Conservation (phyloP, 2,113 vertebrate species). For the Oryzias curvinotus region DNA sequence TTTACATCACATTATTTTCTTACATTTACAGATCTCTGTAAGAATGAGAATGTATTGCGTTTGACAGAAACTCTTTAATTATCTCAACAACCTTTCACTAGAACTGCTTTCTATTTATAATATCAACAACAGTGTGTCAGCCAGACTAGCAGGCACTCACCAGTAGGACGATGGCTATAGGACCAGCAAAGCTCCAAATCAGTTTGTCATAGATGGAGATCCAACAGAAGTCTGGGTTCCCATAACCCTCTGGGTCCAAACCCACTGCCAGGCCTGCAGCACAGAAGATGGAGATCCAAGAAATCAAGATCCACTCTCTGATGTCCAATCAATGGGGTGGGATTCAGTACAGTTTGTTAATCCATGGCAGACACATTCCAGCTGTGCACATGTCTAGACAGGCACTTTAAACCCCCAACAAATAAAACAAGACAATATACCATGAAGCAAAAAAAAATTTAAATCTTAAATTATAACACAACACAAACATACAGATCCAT, state of each 20-base stretch:
- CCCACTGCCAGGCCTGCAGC: conserved; percentile 89
- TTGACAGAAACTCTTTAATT: not conserved
- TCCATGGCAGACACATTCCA: not conserved
- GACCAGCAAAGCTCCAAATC: conserved; percentile 97
- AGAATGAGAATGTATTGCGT: not conserved
- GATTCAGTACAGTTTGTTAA: not conserved
- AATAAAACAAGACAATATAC: too few species aligned
- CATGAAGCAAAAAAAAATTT: too few species aligned
- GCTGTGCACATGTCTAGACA: too few species aligned
- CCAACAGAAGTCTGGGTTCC: conserved; percentile 98
- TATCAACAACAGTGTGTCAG: not conserved
- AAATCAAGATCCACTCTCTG: conserved; percentile 1
- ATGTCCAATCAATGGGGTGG: conserved; percentile 3
- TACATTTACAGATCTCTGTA: not conserved
- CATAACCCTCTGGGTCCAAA: conserved; percentile 94
- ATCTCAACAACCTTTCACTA: not conserved
- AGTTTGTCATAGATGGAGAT: conserved; percentile 97
- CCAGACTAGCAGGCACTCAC: conserved; percentile 68
- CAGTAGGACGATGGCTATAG: conserved; percentile 91
- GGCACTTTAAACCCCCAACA: too few species aligned
- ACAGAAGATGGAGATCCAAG: conserved; percentile 1
- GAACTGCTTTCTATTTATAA: not conserved
- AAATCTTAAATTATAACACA: too few species aligned
- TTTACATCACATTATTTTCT: not conserved
- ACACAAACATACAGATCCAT: not conserved